These are phyloP conservation scores for Micromesistius poutassou DNA, from an alignment of 2,797 vertebrate species.

Conservation along the genomic window DNA sequence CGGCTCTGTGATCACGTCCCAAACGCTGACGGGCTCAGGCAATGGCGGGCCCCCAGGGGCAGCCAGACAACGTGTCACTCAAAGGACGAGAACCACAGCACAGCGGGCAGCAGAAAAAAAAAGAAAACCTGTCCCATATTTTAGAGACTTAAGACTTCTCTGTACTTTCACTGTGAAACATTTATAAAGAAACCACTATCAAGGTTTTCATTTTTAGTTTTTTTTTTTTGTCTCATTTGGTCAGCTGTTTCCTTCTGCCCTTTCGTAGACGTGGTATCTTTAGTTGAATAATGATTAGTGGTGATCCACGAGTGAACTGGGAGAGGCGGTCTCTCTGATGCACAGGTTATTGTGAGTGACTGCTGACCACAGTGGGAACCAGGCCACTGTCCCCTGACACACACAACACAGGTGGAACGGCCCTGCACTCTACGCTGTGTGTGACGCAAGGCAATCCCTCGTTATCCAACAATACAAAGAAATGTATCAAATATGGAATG, in stretches of 20 bases:
- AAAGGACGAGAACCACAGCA: neutral
- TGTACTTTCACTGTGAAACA: constrained; percentile 4
- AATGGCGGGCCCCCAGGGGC: neutral
- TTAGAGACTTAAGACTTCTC: neutral
- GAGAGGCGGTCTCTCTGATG: neutral
- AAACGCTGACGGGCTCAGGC: neutral
- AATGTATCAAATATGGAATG: constrained; percentile 23
- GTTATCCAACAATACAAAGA: constrained; percentile 18
- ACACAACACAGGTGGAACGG: neutral
- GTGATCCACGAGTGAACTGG: neutral
- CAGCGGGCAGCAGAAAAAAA: neutral
- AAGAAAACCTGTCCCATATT: neutral
- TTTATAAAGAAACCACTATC: neutral
- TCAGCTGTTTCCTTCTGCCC: neutral
- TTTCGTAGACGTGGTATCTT: neutral
- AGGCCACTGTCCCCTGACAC: neutral
- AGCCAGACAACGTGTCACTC: neutral
- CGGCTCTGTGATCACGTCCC: neutral
- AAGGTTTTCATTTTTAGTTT: constrained; percentile 9
- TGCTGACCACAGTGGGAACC: neutral
- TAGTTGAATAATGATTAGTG: neutral
- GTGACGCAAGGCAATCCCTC: constrained; percentile 4
- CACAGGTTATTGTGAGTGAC: neutral
- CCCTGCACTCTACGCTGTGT: neutral
- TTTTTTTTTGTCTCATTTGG: neutral